Percentiles rank a stretch among this genome's conserved stretches.
These are phyloP conservation scores for Conistra vaccinii DNA, from an alignment of 2,888 invertebrate species.

Conservation along the genomic window DNA sequence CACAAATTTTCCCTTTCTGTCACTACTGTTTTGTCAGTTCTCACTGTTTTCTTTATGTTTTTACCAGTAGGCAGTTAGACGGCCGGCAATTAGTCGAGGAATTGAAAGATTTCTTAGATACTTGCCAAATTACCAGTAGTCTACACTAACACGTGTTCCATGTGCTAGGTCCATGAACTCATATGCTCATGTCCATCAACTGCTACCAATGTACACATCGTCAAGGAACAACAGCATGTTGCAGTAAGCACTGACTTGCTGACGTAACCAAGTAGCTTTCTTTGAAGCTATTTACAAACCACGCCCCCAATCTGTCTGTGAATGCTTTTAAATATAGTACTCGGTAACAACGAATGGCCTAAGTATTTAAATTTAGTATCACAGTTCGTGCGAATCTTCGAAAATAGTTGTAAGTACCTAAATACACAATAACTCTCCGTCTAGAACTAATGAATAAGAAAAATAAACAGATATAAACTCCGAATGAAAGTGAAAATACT, in stretches of 20 bases:
- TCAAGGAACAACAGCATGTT: slow-evolving; percentile 18
- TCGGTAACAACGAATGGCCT: slow-evolving; percentile 19
- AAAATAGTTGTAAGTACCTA: slow-evolving; percentile 35
- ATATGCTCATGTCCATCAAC: slow-evolving; percentile 11
- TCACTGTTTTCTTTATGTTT: not conserved
- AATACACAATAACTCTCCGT: slow-evolving; percentile 29
- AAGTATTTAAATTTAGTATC: slow-evolving; percentile 28
- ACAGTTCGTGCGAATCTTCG: slow-evolving; percentile 28
- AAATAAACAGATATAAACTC: slow-evolving; percentile 45
- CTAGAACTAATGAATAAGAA: slow-evolving; percentile 36
- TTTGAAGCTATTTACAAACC: slow-evolving; percentile 37
- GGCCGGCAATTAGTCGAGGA: not conserved
- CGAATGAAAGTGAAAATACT: slow-evolving; percentile 52
- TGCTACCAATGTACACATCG: not conserved
- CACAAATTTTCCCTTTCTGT: not conserved
- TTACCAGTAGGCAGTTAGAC: not conserved
- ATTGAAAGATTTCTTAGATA: slow-evolving; percentile 29
- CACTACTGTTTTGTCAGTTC: not conserved
- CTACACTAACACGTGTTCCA: slow-evolving; percentile 11
- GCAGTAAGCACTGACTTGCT: slow-evolving; percentile 23
- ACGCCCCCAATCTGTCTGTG: slow-evolving; percentile 42
- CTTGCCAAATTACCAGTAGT: slow-evolving; percentile 34
- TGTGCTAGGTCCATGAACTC: slow-evolving; percentile 37
- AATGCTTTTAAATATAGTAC: slow-evolving; percentile 45
- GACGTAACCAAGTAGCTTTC: slow-evolving; percentile 20